Evolutionary conservation across 2,888 invertebrate genomes (phyloP).

Genomic region (Dynastes hyllus): DNA sequence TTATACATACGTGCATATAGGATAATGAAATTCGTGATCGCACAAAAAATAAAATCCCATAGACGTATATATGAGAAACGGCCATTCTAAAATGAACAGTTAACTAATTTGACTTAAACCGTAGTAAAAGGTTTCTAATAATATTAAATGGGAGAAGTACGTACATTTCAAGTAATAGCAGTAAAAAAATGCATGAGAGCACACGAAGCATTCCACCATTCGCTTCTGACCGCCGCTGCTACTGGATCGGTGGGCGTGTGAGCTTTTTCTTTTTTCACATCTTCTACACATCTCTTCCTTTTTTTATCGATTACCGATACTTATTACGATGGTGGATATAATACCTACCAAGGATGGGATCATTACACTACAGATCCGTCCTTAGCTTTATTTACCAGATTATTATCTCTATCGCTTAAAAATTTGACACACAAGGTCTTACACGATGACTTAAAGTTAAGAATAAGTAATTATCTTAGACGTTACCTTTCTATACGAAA

Average conservation of each 20-base stretch:
- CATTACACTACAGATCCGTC: not conserved
- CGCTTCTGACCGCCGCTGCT: conserved; percentile 31
- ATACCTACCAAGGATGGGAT: not conserved
- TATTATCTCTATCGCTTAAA: no score
- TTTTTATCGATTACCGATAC: conserved; percentile 32
- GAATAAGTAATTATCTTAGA: not conserved
- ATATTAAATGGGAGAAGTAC: conserved; percentile 26
- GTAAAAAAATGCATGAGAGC: conserved; percentile 20
- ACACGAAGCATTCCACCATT: conserved; percentile 15
- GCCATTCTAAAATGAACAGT: conserved; percentile 46
- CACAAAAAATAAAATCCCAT: conserved; percentile 37
- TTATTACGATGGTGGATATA: conserved; percentile 14
- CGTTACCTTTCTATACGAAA: not conserved
- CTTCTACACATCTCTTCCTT: conserved; percentile 23
- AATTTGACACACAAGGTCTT: not conserved
- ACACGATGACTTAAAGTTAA: not conserved
- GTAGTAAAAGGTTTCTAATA: conserved; percentile 41
- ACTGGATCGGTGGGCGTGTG: conserved; percentile 37
- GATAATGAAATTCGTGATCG: conserved; percentile 43
- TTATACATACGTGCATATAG: conserved; percentile 10
- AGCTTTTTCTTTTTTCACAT: conserved; percentile 27
- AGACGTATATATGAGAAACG: conserved; percentile 20
- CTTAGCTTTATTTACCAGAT: not conserved
- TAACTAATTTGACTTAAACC: conserved; percentile 45
- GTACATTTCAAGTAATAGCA: conserved; percentile 28